Base-by-base conservation (phyloP, 2,888 invertebrate genomes). In the Perithous albicinctus region DNA sequence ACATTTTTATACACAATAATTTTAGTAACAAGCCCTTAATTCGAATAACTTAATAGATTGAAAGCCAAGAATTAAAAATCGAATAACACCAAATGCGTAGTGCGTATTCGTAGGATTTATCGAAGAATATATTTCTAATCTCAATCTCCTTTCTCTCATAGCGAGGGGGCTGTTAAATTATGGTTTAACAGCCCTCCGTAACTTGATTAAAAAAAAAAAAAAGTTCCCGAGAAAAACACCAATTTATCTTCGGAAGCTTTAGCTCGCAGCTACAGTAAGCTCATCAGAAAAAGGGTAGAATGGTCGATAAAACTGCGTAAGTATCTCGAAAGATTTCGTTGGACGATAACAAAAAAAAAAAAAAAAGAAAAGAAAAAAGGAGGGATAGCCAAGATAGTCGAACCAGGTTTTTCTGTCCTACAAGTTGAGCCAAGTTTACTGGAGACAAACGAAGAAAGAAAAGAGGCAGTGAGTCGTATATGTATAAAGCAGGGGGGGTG, bases 261-360 rank as follows among this genome's bases (percentile, higher is more conserved):
- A 46, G 32, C 12, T 38, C 2, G 29, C 12, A 12, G 46, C 67
- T 35, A n/a, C n/a, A 20, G 18, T 59, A 46, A 59, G 59, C 59
- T 59, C 26, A 18, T 61, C 63, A 46, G 38, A 35, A 64, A 64
- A 51, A 69, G 48, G 61, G 63, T 23, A 35, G 56, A n/a, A 56
- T 10, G 7, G 54, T 54, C 38, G 56, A 41, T 54, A 77, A n/a
- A 82, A 82, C 79, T 83, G 77, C 80, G 80, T 63, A 77, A 80
- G 80, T 64, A 85, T 78, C 69, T 35, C 66, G 75, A 59, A 81
- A 86, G 86, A 87, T 88, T 87, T 89, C 80, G 84, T 84, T 78
- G 85, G 79, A 73, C 75, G 88, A 88, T 88, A 88, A 89, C 86
- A 86, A 86, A 85, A 86, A n/a, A n/a, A n/a, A n/a, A n/a, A n/a